Evolutionary conservation across 1,140 invertebrate species (phyloP).

Genomic region (Lutraria rhynchaena): DNA sequence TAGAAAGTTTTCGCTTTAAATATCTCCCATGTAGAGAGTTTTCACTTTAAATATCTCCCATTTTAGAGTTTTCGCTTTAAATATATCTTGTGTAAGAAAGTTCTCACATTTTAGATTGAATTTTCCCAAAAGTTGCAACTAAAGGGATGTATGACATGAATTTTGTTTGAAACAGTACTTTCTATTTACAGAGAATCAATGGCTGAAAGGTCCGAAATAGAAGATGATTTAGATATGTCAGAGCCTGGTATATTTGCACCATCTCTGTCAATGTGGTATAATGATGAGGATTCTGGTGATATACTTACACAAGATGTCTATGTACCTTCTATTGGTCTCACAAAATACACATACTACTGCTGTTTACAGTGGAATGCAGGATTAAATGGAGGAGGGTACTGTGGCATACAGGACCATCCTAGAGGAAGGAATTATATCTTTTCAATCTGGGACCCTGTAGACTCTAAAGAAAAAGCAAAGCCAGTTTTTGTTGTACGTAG

Average conservation of each 20-base stretch:
- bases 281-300: constrained; percentile 58
- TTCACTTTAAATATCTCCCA: no score
- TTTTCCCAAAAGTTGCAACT: no score
- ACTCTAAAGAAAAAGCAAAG: constrained; percentile 41
- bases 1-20: no score
- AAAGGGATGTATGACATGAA: no score
- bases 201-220: not conserved
- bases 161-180: no score
- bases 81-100: no score
- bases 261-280: constrained; percentile 55
- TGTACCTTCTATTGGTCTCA: constrained; percentile 56
- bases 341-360: constrained; percentile 64
- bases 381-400: constrained; percentile 66
- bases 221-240: constrained; percentile 7
- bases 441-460: constrained; percentile 64
- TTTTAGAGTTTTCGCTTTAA: no score
- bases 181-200: constrained; percentile 13
- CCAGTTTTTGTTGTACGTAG: constrained; percentile 48
- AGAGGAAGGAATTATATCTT: constrained; percentile 64
- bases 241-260: constrained; percentile 59
- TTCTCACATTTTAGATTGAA: no score
- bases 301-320: constrained; percentile 66
- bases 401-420: constrained; percentile 68
- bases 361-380: constrained; percentile 67
- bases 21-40: no score